phyloP scores from a whole-genome alignment of 2,888 invertebrate species.

The Camponotus fellah region DNA sequence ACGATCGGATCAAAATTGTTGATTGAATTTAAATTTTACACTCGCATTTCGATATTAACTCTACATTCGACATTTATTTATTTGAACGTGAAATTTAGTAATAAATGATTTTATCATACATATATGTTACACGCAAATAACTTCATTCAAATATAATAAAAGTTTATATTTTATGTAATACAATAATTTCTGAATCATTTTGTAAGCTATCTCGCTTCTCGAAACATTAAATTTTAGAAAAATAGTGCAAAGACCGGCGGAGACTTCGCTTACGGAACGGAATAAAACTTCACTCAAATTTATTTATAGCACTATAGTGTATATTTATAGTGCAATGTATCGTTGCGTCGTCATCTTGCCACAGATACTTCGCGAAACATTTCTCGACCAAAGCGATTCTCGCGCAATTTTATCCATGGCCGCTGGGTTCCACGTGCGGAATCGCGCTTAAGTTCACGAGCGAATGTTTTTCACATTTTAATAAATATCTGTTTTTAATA shows the following conservation, averaged over 20 bases:
- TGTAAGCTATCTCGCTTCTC: background rate
- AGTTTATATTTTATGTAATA: background rate
- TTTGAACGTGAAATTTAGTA: background rate
- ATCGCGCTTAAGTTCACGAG: background rate
- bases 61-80: background rate
- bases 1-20: background rate
- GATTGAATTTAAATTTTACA: background rate
- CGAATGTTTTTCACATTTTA: background rate
- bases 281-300: conserved; percentile 2
- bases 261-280: background rate
- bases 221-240: background rate
- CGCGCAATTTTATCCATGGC: background rate
- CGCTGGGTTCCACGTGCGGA: background rate
- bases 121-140: background rate
- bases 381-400: background rate
- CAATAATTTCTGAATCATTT: background rate
- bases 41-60: background rate
- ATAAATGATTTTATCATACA: background rate
- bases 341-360: background rate
- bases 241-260: background rate
- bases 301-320: background rate
- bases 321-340: background rate
- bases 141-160: background rate
- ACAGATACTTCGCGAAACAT: background rate
- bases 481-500: conserved; percentile 8